Evolutionary conservation across 2,113 vertebrate species (phyloP).

Genomic region (Connochaetes taurinus): DNA sequence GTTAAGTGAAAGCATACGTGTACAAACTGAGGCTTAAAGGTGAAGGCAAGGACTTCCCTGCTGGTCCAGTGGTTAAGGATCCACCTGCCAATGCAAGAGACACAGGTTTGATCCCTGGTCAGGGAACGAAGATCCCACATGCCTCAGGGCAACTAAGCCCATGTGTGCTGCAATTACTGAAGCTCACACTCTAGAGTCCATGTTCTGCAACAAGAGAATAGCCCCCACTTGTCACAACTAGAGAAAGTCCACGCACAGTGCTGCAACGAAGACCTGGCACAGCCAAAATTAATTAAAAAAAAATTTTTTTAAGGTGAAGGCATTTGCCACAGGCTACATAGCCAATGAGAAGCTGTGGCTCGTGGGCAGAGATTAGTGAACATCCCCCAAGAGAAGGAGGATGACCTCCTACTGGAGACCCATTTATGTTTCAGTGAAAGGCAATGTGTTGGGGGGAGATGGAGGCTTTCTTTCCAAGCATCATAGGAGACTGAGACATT

Average conservation of each 20-base stretch:
- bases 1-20: not conserved
- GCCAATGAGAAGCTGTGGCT: not conserved
- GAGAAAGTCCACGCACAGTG: not conserved
- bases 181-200: not conserved
- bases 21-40: not conserved
- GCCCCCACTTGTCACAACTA: not conserved
- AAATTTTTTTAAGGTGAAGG: not conserved
- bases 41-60: not conserved
- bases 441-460: not conserved
- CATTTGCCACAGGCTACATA: not conserved
- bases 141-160: not conserved
- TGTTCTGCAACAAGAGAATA: not conserved
- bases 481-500: not conserved
- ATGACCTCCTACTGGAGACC: too few relatives aligned
- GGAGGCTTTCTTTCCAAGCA: not conserved
- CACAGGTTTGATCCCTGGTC: not conserved
- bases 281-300: not conserved
- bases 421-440: not conserved
- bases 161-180: not conserved
- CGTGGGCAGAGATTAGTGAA: not conserved
- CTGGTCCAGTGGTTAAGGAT: not conserved
- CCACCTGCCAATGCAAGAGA: not conserved
- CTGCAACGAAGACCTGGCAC: not conserved
- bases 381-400: not conserved
- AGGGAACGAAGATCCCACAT: not conserved